Conservation (phyloP, 2,888 invertebrate genomes). For the Cephus rjabovi region DNA sequence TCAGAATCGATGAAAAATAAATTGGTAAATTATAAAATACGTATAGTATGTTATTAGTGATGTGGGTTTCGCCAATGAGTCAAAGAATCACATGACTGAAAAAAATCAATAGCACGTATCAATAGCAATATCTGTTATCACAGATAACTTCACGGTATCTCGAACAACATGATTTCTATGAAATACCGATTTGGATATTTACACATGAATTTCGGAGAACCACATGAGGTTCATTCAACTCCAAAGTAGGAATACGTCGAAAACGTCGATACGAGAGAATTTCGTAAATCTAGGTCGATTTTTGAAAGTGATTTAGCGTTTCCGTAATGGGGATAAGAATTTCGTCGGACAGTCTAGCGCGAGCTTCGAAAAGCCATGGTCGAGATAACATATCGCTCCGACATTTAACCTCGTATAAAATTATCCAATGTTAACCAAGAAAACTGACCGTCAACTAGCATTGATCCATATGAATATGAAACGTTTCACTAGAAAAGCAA, state of each 20-base stretch:
- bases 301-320: background rate
- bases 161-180: background rate
- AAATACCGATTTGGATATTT: background rate
- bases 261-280: background rate
- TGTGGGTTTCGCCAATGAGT: too few species aligned
- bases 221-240: background rate
- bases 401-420: background rate
- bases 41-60: too few species aligned
- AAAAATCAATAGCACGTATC: background rate
- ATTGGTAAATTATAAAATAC: too few species aligned
- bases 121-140: background rate
- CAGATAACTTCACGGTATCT: background rate
- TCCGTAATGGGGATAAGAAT: background rate
- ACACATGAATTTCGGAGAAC: background rate
- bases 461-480: background rate
- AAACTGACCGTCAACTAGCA: background rate
- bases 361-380: background rate
- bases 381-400: background rate
- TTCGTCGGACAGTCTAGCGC: background rate
- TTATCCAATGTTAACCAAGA: background rate
- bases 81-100: too few species aligned
- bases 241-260: background rate
- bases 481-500: background rate
- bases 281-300: background rate
- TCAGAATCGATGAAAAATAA: background rate